These are phyloP conservation scores for Siniperca chuatsi DNA, from an alignment of 2,113 vertebrate species.

Conservation along the genomic window DNA sequence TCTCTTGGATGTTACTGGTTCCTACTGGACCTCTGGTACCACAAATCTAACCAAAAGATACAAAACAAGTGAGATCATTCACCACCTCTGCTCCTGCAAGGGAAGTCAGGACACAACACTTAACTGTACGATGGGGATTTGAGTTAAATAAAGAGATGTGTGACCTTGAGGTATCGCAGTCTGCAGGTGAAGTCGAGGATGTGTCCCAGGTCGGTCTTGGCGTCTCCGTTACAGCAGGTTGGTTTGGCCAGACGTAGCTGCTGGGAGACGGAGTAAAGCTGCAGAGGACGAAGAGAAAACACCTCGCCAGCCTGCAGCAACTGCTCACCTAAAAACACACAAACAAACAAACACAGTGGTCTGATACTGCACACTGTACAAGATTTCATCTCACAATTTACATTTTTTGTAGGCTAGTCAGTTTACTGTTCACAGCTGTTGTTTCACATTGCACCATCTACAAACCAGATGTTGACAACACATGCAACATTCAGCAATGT, in stretches of 20 bases:
- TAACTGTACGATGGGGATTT: not conserved
- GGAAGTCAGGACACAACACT: not conserved
- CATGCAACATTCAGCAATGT: not conserved
- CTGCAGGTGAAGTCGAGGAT: conserved; percentile 98
- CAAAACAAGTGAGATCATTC: conserved; percentile 4
- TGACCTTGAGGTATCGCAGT: conserved; percentile 95
- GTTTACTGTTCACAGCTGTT: not conserved
- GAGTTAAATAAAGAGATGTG: not conserved
- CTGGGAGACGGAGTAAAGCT: conserved; percentile 93
- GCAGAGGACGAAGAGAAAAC: conserved; percentile 91
- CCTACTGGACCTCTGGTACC: conserved; percentile 91
- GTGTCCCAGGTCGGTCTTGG: conserved; percentile 96
- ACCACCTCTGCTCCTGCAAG: not conserved
- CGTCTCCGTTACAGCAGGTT: conserved; percentile 92
- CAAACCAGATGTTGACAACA: not conserved
- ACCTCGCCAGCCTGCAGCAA: conserved; percentile 93
- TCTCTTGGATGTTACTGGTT: conserved; percentile 95
- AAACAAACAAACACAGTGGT: conserved; percentile 3
- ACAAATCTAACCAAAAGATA: conserved; percentile 84
- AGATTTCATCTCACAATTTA: not conserved
- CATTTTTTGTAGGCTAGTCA: not conserved
- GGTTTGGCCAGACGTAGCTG: conserved; percentile 93
- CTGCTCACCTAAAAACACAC: conserved; percentile 90
- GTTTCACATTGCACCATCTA: not conserved
- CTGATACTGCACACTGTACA: not conserved